Base-by-base conservation (phyloP, 2,888 invertebrate genomes). In the Lymantria monacha region DNA sequence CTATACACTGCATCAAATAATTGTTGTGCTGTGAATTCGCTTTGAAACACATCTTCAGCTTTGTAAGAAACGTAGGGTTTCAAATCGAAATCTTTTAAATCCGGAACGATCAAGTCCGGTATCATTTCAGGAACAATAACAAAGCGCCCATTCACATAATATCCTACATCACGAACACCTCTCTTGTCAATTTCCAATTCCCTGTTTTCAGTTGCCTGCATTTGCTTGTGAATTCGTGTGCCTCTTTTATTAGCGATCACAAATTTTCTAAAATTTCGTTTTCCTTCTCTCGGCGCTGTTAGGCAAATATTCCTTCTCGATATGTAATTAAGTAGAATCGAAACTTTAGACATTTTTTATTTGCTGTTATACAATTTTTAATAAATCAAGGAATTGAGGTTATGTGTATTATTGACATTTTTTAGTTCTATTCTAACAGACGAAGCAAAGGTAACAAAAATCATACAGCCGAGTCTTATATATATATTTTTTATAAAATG, bases 11-110 rank as follows among this genome's bases (percentile, higher is more conserved):
- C 94, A 73, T 96, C 93, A 74, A 97, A 97, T 43, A 98, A 88
- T 83, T 96, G 95, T 75, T 96, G 80, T 0, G 98, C 92, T 0
- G 97, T 97, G 69, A 97, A 97, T 83, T 96, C 95, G 0, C 94
- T 93, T 76, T 97, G 97, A 10, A 92, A 82, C 0, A 98, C 93
- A 51, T 96, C 94, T 3, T 93, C 92, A 0, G 94, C 93, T 81
- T 93, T 94, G 81, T 99, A 99, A 0, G 98, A 97, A 0, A 99
- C 99, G 72, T 99, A 99, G 0, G 99, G 98, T 81, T 97, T 97
- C 14, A 99, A 85, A 85, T 95, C 88, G 74, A 95, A 99, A 62
- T 92, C 94, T 59, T 93, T 94, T 22, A 99, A 85, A 81, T 98
- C 95, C 0, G 99, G 99, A 1, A 99, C 98, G 51, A 99, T 94